A percentile compares a stretch with the other conserved stretches of the same genome.
phyloP scores from a whole-genome alignment of 37 sponge, comb jelly and placozoan genomes.

The Eunapius fragilis region DNA sequence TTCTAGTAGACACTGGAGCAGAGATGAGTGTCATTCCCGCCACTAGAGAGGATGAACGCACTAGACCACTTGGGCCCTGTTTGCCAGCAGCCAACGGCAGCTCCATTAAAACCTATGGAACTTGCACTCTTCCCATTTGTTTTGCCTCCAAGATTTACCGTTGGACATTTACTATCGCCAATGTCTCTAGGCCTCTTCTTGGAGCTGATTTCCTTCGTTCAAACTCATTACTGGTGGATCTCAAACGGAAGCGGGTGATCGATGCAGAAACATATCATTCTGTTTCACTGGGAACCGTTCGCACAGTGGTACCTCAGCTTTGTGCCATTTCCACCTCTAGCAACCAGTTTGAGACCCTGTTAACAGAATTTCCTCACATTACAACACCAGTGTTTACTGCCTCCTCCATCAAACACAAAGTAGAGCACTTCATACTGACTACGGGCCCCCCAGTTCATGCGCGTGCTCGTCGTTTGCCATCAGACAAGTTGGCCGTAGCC shows the following conservation, averaged over 20 bases:
- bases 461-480: slow-evolving; percentile 9
- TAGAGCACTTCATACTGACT: slow-evolving; percentile 38
- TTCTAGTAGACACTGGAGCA: slow-evolving; percentile 33
- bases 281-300: not conserved
- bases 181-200: slow-evolving; percentile 14
- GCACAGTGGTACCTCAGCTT: not conserved
- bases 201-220: slow-evolving; percentile 21
- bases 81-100: slow-evolving; percentile 15
- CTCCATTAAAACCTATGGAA: slow-evolving; percentile 17
- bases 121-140: not conserved
- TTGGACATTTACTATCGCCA: not conserved
- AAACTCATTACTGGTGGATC: slow-evolving; percentile 16
- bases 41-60: slow-evolving; percentile 10
- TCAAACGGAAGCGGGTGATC: slow-evolving; percentile 7
- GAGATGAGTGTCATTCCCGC: slow-evolving; percentile 31
- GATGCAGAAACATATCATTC: slow-evolving; percentile 4
- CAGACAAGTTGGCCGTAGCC: slow-evolving; percentile 6
- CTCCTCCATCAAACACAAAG: slow-evolving; percentile 14
- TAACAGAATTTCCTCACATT: slow-evolving; percentile 18
- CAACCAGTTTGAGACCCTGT: not conserved
- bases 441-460: slow-evolving; percentile 39
- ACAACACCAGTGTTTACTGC: not conserved
- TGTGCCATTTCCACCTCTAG: not conserved
- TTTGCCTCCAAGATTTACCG: not conserved
- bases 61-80: not conserved